Evolutionary conservation across 2,113 vertebrate genomes (phyloP), one percentile per base, ranked within the genome.

Genomic region (Salvator merianae): DNA sequence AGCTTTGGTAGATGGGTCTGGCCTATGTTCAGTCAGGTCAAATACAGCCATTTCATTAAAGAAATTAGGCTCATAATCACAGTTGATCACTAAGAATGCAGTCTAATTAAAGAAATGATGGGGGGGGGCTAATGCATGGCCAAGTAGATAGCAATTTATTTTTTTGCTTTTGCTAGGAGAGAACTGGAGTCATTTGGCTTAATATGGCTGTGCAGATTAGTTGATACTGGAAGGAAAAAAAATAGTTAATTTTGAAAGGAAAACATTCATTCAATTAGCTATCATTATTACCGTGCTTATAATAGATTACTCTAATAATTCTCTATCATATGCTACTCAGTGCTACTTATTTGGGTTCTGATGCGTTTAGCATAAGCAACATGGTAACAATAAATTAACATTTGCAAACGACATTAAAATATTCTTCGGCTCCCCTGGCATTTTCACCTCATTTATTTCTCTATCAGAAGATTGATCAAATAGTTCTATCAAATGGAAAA

Each of bases 31-130:
- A 36, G 26, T 90, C 81, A 84, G 88, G 87, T 88, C 88, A 91
- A 87, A 90, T 94, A 89, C 90, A 91, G 18, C 90, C 94, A 94
- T 94, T 96, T 95, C 92, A 95, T 95, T 95, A 96, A 95, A 91
- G 90, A 95, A 90, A 89, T 94, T 89, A 92, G 94, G 90, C 81
- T 90, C 84, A 82, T 95, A 95, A 96, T 96, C 94, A 90, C 92
- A 94, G 94, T 93, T 94, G 91, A 94, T 95, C 91, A 90, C 87
- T 92, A 77, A 95, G 91, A 95, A 94, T 93, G 91, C 62, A 74
- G 79, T 95, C 95, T 95, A 95, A 95, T 96, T 95, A 95, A 95
- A 95, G 91, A 94, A 94, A 86, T 0, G 2, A 83, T 24, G 2
- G 81, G 88, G 92, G 92, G n/a, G 72, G 78, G 92, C 83, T 16